phyloP scores from a whole-genome alignment of 1,140 invertebrate genomes.

The Fopius arisanus region DNA sequence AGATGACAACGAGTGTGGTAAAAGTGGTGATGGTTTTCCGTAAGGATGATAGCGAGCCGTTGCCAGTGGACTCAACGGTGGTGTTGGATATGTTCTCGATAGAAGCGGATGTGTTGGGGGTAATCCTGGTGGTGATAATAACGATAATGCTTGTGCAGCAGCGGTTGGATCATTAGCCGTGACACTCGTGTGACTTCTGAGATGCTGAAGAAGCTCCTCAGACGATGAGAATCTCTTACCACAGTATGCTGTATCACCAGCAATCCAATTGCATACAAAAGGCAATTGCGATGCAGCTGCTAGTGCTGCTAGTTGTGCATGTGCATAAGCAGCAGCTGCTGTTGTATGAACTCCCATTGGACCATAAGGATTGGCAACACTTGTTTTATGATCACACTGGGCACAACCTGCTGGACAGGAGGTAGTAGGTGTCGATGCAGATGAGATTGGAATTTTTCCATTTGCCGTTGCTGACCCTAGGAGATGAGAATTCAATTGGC shows the following conservation, averaged over 20 bases:
- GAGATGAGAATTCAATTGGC: slow-evolving; percentile 84
- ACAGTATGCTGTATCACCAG: slow-evolving; percentile 85
- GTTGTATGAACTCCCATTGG: slow-evolving; percentile 51
- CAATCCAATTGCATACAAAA: slow-evolving; percentile 92
- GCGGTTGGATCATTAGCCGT: slow-evolving; percentile 46
- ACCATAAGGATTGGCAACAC: slow-evolving; percentile 58
- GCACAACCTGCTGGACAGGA: slow-evolving; percentile 87
- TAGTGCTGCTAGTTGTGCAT: slow-evolving; percentile 77
- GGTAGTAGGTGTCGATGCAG: slow-evolving; percentile 51
- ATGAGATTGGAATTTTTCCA: slow-evolving; percentile 27
- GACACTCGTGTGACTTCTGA: slow-evolving; percentile 82
- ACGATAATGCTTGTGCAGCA: slow-evolving; percentile 66
- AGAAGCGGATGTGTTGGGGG: slow-evolving; percentile 74
- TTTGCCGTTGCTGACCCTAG: slow-evolving; percentile 59
- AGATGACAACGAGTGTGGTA: slow-evolving; percentile 67
- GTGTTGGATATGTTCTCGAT: slow-evolving; percentile 84
- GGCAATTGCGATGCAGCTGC: slow-evolving; percentile 79
- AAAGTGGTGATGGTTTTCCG: slow-evolving; percentile 74
- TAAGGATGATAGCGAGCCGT: slow-evolving; percentile 87
- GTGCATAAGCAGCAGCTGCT: slow-evolving; percentile 72
- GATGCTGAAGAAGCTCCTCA: slow-evolving; percentile 89
- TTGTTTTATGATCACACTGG: slow-evolving; percentile 85
- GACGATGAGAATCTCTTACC: slow-evolving; percentile 89
- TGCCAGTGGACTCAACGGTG: slow-evolving; percentile 83
- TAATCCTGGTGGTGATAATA: slow-evolving; percentile 63